Evolutionary conservation across 2,113 vertebrate species (phyloP), one percentile per base, ranked within the genome.

Genomic region (Chamaea fasciata): DNA sequence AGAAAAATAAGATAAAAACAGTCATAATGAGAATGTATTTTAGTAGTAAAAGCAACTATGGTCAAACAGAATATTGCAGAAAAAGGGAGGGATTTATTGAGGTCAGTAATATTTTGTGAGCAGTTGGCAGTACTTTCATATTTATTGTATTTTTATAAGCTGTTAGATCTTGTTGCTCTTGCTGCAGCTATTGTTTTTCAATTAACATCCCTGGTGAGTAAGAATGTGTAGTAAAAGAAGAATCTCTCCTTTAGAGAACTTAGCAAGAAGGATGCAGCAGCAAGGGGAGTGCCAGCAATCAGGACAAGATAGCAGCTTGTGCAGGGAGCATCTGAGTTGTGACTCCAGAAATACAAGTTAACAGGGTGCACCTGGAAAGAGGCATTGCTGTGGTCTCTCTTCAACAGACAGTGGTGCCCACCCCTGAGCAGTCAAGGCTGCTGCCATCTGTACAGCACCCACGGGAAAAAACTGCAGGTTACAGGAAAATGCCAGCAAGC

Each of bases 401-500:
- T 46, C 47, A 50, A 44, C 35, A 68, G 7, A 9, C 15, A 60
- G 2, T 3, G 14, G 13, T 52, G 55, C 33, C n/a, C 16, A 19
- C 10, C 3, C 41, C 5, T 17, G 17, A 1, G 1, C 21, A 33
- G 26, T 19, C 27, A n/a, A 26, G n/a, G 49, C 30, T 75, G 60
- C 23, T 59, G 87, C 35, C 2, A 1, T 42, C 37, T 71, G 33
- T 11, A 17, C 4, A 11, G 52, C 20, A 49, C 19, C 14, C 1
- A 2, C 4, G 42, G 68, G 13, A 28, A 44, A 39, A 13, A 52
- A 10, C 17, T 0, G 3, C 30, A 41, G 20, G 27, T 30, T 47
- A 18, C 0, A 1, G 9, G 22, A 4, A 4, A 62, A 49, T 2
- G 2, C 15, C 68, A 59, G 52, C 1, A 4, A 64, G 21, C 19